Evolutionary conservation across 2,113 vertebrate genomes (phyloP), one percentile per base, ranked within the genome.

Genomic region (Antennarius striatus): DNA sequence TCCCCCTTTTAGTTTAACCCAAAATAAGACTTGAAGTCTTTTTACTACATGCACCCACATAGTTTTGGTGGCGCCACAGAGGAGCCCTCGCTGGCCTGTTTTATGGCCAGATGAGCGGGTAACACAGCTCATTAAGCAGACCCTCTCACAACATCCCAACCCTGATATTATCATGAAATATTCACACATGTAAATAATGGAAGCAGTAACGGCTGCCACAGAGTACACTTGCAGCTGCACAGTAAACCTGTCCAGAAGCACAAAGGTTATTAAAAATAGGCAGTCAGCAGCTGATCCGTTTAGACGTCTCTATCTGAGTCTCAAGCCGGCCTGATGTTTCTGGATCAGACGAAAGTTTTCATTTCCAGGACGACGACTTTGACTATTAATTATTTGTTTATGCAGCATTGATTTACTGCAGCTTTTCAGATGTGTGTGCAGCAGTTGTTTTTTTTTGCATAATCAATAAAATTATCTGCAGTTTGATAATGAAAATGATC

Each of bases 141-240:
- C 50, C 48, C 46, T 54, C 63, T 69, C 58, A 36, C 72, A 68
- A 63, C 47, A 36, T 79, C 83, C 57, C 50, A 28, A 63, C 62
- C 68, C 80, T 71, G 80, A 86, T 86, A 82, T 81, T 82, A 63
- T 78, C 80, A 85, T 90, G 30, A 89, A 91, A 93, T 90, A 89
- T 90, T 88, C 75, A 90, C 80, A 58, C 56, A 61, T 75, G 69
- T 81, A 83, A 89, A 91, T 87, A 88, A 89, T 80, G 28, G 75
- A 91, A 48, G 62, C 62, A 73, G 65, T 54, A 79, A 59, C 56
- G 50, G 73, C 54, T 67, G 75, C 75, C 50, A 51, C 57, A 79
- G 14, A 28, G 43, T 14, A 40, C 10, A 57, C 53, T 53, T 28
- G 46, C 36, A 58, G 67, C 56, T 60, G 51, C 30, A 63, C 14